Evolutionary conservation across 1,140 invertebrate species (phyloP).

Genomic region (Camponotus vicinus): DNA sequence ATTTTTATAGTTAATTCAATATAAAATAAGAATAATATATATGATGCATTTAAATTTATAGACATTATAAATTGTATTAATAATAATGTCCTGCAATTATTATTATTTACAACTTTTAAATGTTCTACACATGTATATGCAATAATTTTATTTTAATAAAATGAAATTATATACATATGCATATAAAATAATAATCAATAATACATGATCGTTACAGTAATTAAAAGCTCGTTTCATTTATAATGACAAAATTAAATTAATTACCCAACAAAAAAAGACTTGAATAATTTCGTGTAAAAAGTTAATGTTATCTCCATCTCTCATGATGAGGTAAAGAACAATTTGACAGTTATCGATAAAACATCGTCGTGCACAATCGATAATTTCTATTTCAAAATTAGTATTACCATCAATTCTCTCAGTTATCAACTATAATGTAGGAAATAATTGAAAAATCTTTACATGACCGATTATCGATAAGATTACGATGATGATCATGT

Average conservation of each 20-base stretch:
- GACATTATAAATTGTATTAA: not conserved
- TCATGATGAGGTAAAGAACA: too few species aligned
- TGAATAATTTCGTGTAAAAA: not conserved
- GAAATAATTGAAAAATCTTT: too few species aligned
- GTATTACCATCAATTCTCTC: not conserved
- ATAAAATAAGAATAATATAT: not conserved
- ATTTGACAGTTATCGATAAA: not conserved
- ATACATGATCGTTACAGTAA: not conserved
- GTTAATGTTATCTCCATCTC: not conserved
- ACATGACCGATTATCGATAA: too few species aligned
- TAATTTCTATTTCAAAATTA: not conserved
- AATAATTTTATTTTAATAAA: slow-evolving; percentile 7
- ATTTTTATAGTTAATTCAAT: not conserved
- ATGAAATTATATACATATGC: not conserved
- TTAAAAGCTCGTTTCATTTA: not conserved
- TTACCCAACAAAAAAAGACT: not conserved
- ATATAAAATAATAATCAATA: not conserved
- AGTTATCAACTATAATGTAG: too few species aligned
- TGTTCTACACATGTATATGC: not conserved
- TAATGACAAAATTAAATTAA: not conserved
- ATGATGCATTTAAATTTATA: too few species aligned
- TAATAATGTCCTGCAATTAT: not conserved
- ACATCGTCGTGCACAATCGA: not conserved
- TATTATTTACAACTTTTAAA: not conserved
- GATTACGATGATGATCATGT: too few species aligned